Evolutionary conservation across 2,888 invertebrate genomes (phyloP), one percentile per base, ranked within the genome.

Genomic region (Erynnis tages): DNA sequence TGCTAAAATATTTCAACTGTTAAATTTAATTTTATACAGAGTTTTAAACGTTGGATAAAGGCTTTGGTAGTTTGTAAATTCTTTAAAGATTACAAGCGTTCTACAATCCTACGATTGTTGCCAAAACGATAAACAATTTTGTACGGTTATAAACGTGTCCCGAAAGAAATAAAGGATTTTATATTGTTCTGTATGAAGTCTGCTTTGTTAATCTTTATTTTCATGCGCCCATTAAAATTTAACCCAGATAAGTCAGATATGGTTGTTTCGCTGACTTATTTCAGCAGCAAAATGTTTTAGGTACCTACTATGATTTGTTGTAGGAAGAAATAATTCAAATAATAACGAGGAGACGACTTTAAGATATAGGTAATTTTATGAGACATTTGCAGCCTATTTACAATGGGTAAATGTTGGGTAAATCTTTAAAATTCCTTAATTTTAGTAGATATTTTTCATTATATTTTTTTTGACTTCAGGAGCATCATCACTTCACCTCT

Each of bases 101-200:
- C 44, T 23, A 19, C 44, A 23, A 44, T 32, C 21, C 6, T 14
- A 14, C 19, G n/a, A 23, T 32, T 34, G 44, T 44, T 44, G 44
- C 44, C 44, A 44, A 44, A 44, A 44, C 21, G 34, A 45, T 45
- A 45, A 45, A 45, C 34, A 45, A 45, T 32, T 45, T 13, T 34
- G 23, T 16, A 45, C 34, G n/a, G 44, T 45, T 45, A n/a, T 45
- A 45, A 34, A 45, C 44, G 44, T 32, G 32, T 34, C 44, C 23
- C 14, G 16, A 11, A 34, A 23, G 23, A 45, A 32, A 45, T 34
- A 34, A 45, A 41, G 14, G 2, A 14, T 32, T 45, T 45, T 44
- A 19, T 30, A 34, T 23, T 16, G 23, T 5, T 34, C 10, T 4
- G n/a, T 13, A 40, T 14, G 14, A 32, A 45, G 32, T 34, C n/a